These are phyloP conservation scores for Battus philenor DNA, from an alignment of 1,140 invertebrate genomes.

Conservation along the genomic window DNA sequence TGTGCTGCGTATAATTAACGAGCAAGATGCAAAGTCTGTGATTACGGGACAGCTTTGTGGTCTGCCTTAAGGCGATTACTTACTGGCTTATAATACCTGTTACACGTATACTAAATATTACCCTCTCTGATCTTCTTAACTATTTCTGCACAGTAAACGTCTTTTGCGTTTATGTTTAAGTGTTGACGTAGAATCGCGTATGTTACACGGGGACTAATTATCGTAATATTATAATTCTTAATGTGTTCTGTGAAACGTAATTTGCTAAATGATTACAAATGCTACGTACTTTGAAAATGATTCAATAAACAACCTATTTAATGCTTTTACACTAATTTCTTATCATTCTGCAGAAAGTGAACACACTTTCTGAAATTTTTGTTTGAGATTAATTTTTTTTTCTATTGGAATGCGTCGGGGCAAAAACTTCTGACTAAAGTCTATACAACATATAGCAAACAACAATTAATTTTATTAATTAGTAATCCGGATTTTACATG, in stretches of 20 bases:
- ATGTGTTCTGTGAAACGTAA: neutral
- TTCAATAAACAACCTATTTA: too few relatives aligned
- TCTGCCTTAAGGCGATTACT: slow-evolving; percentile 3
- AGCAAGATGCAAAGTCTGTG: neutral
- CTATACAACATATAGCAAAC: too few relatives aligned
- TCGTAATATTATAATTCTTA: neutral
- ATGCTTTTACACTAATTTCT: too few relatives aligned
- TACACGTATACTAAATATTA: slow-evolving; percentile 4
- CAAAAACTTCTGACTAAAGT: too few relatives aligned
- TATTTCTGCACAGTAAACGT: slow-evolving; percentile 9
- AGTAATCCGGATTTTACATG: too few relatives aligned
- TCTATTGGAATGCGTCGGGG: too few relatives aligned
- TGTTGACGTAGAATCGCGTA: slow-evolving; percentile 4
- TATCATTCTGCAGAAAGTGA: too few relatives aligned
- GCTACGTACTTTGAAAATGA: too few relatives aligned
- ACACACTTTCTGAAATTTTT: too few relatives aligned
- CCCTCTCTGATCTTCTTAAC: neutral
- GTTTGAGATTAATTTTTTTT: too few relatives aligned
- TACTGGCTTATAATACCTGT: slow-evolving; percentile 4
- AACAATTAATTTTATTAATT: too few relatives aligned
- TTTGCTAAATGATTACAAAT: too few relatives aligned
- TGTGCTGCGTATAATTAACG: neutral
- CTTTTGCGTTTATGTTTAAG: neutral
- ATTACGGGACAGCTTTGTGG: slow-evolving; percentile 2
- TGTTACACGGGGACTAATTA: neutral